A percentile compares a stretch with the other conserved stretches of the same genome.
Evolutionary conservation across 2,797 vertebrate genomes (phyloP).

Genomic region (Leuciscus waleckii): DNA sequence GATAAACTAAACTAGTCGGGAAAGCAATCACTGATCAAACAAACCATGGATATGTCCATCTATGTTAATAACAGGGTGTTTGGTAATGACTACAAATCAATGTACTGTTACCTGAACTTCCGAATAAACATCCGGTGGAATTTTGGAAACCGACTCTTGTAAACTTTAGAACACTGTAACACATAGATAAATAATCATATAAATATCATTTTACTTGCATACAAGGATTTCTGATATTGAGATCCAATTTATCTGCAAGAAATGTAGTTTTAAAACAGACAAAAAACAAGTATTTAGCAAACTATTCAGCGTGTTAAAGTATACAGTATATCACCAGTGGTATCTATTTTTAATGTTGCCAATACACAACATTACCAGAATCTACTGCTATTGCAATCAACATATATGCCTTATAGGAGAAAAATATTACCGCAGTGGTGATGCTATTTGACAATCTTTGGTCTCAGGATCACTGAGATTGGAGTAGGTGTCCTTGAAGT

Average conservation of each 20-base stretch:
- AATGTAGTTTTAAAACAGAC: background rate
- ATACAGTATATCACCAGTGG: background rate
- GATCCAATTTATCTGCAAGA: background rate
- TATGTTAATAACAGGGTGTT: background rate
- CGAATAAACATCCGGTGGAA: rapidly evolving
- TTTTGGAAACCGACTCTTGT: rapidly evolving
- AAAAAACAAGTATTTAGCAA: background rate
- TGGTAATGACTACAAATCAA: background rate
- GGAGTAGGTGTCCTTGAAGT: rapidly evolving
- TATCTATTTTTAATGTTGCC: background rate
- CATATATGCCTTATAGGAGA: background rate
- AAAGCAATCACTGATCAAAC: too few relatives aligned
- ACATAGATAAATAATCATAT: background rate
- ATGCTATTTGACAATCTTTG: rapidly evolving
- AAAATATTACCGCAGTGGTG: background rate
- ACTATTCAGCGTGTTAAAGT: background rate
- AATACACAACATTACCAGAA: too few relatives aligned
- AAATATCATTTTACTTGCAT: background rate
- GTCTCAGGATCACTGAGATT: background rate
- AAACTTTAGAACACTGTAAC: rapidly evolving
- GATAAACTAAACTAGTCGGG: too few relatives aligned
- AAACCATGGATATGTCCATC: too few relatives aligned
- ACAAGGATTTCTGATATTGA: background rate
- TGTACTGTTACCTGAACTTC: slow-evolving; percentile 4
- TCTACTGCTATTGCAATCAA: too few relatives aligned